phyloP scores from a whole-genome alignment of 2,113 vertebrate genomes.

The Strix aluco region DNA sequence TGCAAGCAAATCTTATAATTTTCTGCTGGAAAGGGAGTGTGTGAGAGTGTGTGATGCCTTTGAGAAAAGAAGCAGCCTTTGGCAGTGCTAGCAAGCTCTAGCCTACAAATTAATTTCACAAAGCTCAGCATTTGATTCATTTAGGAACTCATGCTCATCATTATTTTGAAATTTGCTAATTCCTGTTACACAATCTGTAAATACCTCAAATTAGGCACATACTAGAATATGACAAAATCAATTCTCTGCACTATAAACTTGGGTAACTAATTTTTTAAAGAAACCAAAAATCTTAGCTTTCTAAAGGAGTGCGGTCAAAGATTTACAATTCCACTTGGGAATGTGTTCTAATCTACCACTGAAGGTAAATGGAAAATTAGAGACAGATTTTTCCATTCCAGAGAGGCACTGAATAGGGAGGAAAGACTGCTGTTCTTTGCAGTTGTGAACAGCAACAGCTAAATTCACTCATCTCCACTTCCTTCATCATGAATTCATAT shows the following conservation, averaged over 20 bases:
- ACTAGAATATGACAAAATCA: not conserved
- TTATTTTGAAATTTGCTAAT: not conserved
- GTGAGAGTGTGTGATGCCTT: not conserved
- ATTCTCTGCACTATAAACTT: not conserved
- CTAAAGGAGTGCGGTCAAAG: not conserved
- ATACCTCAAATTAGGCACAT: not conserved
- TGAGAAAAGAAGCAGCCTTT: slow-evolving; percentile 48
- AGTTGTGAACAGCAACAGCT: not conserved
- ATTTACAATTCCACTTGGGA: slow-evolving; percentile 48
- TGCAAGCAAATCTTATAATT: slow-evolving; percentile 54
- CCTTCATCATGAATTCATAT: not conserved
- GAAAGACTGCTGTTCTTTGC: not conserved
- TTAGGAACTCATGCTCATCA: not conserved
- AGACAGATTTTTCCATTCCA: slow-evolving; percentile 35
- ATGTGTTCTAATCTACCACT: slow-evolving; percentile 9
- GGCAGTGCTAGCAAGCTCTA: not conserved
- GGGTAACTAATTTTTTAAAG: not conserved
- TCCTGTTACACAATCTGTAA: not conserved
- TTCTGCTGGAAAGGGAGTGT: slow-evolving; percentile 37
- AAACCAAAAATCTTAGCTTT: not conserved
- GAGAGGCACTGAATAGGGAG: not conserved
- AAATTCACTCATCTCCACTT: not conserved
- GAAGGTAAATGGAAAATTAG: slow-evolving; percentile 58
- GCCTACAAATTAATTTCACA: not conserved
- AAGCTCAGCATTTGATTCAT: not conserved